Evolutionary conservation across 2,797 vertebrate species (phyloP).

Genomic region (Hemitrygon akajei): DNA sequence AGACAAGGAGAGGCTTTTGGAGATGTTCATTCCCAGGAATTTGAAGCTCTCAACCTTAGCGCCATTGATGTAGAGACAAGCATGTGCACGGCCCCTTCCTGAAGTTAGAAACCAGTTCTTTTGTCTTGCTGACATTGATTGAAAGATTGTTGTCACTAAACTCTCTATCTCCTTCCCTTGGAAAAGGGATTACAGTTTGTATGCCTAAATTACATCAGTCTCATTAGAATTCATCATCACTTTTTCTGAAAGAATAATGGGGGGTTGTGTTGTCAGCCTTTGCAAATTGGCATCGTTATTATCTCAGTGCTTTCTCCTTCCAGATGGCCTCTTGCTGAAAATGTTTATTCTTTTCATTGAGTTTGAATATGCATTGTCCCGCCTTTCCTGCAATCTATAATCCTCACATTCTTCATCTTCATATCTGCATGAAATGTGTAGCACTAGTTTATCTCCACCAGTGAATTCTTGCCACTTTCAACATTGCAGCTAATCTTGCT

Average conservation of each 20-base stretch:
- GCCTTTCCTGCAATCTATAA: not conserved
- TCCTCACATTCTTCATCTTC: not conserved
- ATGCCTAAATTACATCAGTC: not conserved
- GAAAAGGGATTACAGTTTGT: not conserved
- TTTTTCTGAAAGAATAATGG: not conserved
- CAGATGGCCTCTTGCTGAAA: not conserved
- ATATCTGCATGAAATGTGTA: not conserved
- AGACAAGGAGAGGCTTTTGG: too few species aligned
- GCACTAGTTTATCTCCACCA: too few species aligned
- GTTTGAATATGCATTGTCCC: not conserved
- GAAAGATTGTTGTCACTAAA: too few species aligned
- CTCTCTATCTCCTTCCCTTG: not conserved
- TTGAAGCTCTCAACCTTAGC: too few species aligned
- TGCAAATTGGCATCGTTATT: not conserved
- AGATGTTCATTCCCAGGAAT: too few species aligned
- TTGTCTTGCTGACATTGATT: too few species aligned
- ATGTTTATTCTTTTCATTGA: not conserved
- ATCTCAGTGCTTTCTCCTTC: not conserved
- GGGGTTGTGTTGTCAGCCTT: not conserved
- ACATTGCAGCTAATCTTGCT: not conserved
- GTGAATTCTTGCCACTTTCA: not conserved
- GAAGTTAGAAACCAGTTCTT: too few species aligned
- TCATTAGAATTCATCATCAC: not conserved
- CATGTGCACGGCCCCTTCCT: too few species aligned
- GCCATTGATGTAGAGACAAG: too few species aligned